A percentile compares a stretch with the other conserved stretches of the same genome.
Conservation (phyloP, 1,140 invertebrate species). For the Pseudomyrmex sp. region DNA sequence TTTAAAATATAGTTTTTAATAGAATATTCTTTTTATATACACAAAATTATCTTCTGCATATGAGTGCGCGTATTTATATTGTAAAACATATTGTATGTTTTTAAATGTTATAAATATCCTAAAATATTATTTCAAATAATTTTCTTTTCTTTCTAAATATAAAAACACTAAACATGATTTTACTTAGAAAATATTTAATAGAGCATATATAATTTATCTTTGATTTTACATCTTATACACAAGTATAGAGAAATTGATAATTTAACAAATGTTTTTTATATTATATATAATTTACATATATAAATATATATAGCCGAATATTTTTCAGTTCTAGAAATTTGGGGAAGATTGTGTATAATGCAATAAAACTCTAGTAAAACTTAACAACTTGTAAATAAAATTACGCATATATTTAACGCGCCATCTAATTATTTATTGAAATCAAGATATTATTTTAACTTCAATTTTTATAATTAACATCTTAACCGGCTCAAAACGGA, state of each 20-base stretch:
- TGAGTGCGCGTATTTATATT: not conserved
- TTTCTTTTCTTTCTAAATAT: conserved; percentile 5
- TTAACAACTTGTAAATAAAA: conserved; percentile 13
- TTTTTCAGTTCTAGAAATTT: conserved; percentile 6
- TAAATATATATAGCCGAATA: conserved; percentile 5
- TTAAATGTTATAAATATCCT: not conserved
- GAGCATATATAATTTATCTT: conserved; percentile 57
- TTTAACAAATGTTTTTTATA: conserved; percentile 14
- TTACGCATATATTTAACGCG: conserved; percentile 16
- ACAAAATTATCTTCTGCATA: too few species aligned
- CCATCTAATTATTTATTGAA: conserved; percentile 21
- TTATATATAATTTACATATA: conserved; percentile 23
- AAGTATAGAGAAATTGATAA: conserved; percentile 38
- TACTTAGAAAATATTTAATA: conserved; percentile 57
- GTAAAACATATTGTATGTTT: conserved; percentile 55
- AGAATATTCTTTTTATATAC: too few species aligned
- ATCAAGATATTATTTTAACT: conserved; percentile 41
- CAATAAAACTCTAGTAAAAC: conserved; percentile 22
- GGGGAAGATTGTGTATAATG: not conserved
- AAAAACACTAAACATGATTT: conserved; percentile 33
- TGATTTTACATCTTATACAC: conserved; percentile 59
- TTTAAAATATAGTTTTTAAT: not conserved
- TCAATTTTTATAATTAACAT: conserved; percentile 17
- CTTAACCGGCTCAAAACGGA: too few species aligned
- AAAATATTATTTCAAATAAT: conserved; percentile 31